Evolutionary conservation across 2,888 invertebrate genomes (phyloP).

Genomic region (Bibio marci): DNA sequence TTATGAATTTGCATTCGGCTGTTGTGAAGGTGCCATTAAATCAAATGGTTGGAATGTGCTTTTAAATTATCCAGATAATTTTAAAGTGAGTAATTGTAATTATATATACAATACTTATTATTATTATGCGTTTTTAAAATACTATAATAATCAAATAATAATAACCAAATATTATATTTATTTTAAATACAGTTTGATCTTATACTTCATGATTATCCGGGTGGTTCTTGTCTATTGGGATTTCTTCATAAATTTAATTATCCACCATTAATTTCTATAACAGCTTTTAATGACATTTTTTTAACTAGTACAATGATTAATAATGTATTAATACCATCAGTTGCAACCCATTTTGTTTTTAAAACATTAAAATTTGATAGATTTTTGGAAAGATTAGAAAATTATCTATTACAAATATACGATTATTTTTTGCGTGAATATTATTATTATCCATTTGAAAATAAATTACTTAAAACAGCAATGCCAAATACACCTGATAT

Average conservation of each 20-base stretch:
- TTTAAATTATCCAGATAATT: slow-evolving; percentile 1
- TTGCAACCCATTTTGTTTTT: not conserved
- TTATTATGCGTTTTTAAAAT: too few relatives aligned
- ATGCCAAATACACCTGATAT: not conserved
- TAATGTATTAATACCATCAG: not conserved
- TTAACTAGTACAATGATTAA: not conserved
- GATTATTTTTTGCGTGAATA: not conserved
- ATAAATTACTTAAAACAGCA: not conserved
- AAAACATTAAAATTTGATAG: not conserved
- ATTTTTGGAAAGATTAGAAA: not conserved
- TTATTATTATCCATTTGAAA: not conserved
- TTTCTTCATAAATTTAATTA: slow-evolving; percentile 19
- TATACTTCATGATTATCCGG: slow-evolving; percentile 19
- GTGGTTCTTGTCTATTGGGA: slow-evolving; percentile 18
- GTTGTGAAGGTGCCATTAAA: slow-evolving; percentile 4
- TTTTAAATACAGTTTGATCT: slow-evolving; percentile 16
- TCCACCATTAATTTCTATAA: slow-evolving; percentile 19
- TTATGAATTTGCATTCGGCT: slow-evolving; percentile 10
- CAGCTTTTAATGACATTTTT: slow-evolving; percentile 11
- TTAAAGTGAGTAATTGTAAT: slow-evolving; percentile 1
- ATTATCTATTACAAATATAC: not conserved
- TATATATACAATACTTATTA: too few relatives aligned
- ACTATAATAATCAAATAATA: too few relatives aligned
- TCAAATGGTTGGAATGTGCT: slow-evolving; percentile 5
- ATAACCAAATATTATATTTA: too few relatives aligned